A percentile compares a stretch with the other conserved stretches of the same genome.
These are phyloP conservation scores for Tenthredo scrophulariae DNA, from an alignment of 2,888 invertebrate species.

Conservation along the genomic window DNA sequence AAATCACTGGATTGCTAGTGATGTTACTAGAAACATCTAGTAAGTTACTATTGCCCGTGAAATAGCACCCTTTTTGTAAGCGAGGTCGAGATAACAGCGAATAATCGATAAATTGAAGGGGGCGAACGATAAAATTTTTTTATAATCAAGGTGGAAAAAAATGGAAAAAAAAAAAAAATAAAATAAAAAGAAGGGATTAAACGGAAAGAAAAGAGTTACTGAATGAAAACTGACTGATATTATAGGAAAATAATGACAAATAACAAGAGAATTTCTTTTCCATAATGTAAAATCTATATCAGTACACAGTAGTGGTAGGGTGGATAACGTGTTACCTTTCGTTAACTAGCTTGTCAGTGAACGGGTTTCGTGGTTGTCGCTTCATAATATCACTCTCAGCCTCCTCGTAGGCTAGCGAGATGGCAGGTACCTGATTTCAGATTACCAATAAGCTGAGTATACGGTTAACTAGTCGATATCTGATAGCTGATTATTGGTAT, in stretches of 20 bases:
- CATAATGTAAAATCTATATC: background rate
- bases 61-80: too few species aligned
- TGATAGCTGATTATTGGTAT: constrained; percentile 8
- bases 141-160: too few species aligned
- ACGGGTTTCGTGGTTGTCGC: constrained; percentile 90
- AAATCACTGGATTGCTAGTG: too few species aligned
- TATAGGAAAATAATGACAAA: background rate
- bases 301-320: constrained; percentile 54
- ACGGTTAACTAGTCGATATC: constrained; percentile 57
- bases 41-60: too few species aligned
- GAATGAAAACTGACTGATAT: too few species aligned
- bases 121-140: too few species aligned
- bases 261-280: background rate
- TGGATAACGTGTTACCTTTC: constrained; percentile 81
- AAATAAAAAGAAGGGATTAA: too few species aligned
- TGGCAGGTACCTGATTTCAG: constrained; percentile 85
- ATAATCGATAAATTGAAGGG: too few species aligned
- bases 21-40: too few species aligned
- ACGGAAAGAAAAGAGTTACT: too few species aligned
- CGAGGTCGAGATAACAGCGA: too few species aligned
- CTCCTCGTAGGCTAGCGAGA: constrained; percentile 92
- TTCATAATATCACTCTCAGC: constrained; percentile 94
- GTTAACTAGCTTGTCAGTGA: constrained; percentile 92
- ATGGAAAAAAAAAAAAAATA: too few species aligned
- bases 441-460: constrained; percentile 76